Conservation (phyloP, 2,888 invertebrate species). For the Polymixis flavicincta region DNA sequence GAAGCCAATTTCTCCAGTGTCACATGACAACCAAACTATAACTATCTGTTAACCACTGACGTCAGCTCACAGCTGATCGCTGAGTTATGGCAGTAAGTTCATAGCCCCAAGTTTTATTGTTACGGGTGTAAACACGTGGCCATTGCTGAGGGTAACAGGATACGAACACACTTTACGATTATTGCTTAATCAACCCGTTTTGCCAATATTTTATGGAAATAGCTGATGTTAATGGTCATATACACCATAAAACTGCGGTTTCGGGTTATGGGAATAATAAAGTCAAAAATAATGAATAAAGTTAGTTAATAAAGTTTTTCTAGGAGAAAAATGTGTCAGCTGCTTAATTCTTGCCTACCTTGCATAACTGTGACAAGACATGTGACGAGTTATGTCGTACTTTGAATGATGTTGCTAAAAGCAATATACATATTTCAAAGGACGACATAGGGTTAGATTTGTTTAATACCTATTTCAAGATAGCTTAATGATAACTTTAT, state of each 20-base stretch:
- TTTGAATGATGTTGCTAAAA: neutral
- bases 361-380: neutral
- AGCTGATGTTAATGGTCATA: conserved; percentile 44
- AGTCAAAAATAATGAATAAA: too few relatives aligned
- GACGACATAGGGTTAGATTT: too few relatives aligned
- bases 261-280: conserved; percentile 44
- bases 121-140: conserved; percentile 54
- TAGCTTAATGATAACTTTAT: too few relatives aligned
- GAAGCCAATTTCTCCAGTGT: neutral
- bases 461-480: too few relatives aligned
- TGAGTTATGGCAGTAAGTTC: conserved; percentile 32
- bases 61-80: conserved; percentile 44
- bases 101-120: conserved; percentile 57
- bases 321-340: conserved; percentile 18
- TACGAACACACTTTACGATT: conserved; percentile 59
- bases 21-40: conserved; percentile 1
- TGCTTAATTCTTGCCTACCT: neutral
- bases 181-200: conserved; percentile 64
- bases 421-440: neutral
- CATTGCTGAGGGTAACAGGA: conserved; percentile 33
- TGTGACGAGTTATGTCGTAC: neutral
- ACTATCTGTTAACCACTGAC: conserved; percentile 36
- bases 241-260: conserved; percentile 46
- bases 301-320: too few relatives aligned
- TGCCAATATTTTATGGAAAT: conserved; percentile 62